A percentile compares a stretch with the other conserved stretches of the same genome.
These are phyloP conservation scores for Rousettus leschenaultii DNA, from an alignment of 2,113 vertebrate species.

Conservation along the genomic window DNA sequence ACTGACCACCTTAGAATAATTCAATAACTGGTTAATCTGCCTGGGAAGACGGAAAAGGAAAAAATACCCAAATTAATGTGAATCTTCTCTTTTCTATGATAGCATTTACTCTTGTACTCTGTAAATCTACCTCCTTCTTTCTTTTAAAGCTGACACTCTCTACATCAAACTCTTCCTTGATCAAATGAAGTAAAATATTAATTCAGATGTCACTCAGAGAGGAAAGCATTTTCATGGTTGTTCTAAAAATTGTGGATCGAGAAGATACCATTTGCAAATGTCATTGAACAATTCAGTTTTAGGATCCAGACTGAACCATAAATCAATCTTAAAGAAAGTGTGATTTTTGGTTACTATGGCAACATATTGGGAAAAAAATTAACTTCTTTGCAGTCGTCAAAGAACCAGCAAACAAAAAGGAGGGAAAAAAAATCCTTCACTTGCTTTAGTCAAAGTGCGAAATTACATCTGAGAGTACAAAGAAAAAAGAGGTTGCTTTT, in stretches of 20 bases:
- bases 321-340: neutral
- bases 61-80: neutral
- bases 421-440: neutral
- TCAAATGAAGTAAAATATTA: neutral
- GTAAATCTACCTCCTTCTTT: neutral
- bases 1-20: constrained; percentile 88
- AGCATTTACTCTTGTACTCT: neutral
- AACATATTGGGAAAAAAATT: neutral
- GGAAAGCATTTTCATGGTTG: neutral
- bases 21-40: constrained; percentile 88
- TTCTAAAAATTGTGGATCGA: neutral
- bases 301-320: neutral
- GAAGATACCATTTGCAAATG: neutral
- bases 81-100: neutral
- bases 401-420: neutral
- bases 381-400: neutral
- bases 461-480: neutral
- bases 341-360: neutral
- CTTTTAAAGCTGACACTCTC: neutral
- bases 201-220: neutral
- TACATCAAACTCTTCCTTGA: neutral
- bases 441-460: neutral
- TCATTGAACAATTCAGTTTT: neutral
- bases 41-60: constrained; percentile 70
- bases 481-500: neutral